Conservation (phyloP, 2,888 invertebrate genomes). For the Trichogramma dendrolimi region DNA sequence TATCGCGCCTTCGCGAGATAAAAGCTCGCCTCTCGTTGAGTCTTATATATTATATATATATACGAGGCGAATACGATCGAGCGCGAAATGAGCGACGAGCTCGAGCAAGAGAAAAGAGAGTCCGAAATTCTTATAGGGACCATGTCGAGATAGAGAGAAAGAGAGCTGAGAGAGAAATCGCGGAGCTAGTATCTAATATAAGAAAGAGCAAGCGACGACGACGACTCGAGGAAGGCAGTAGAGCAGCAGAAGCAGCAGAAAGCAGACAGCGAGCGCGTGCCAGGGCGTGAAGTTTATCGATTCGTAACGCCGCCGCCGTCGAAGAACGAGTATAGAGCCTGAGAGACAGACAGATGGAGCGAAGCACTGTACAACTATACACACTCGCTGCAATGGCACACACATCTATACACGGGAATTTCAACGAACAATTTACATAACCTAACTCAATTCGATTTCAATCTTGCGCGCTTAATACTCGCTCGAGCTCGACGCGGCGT, state of each 20-base stretch:
- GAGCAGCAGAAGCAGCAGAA: conserved; percentile 9
- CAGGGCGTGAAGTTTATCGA: conserved; percentile 29
- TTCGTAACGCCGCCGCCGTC: conserved; percentile 26
- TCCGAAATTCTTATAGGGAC: too few relatives aligned
- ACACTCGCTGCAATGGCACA: too few relatives aligned
- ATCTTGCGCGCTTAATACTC: conserved; percentile 32
- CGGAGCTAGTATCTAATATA: conserved; percentile 15
- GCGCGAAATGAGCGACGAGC: too few relatives aligned
- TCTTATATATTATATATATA: too few relatives aligned
- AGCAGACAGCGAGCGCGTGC: background rate
- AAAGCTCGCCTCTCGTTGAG: too few relatives aligned
- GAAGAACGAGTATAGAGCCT: conserved; percentile 7
- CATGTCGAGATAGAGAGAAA: background rate
- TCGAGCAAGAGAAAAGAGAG: too few relatives aligned
- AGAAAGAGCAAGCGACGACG: conserved; percentile 24
- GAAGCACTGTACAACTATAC: background rate
- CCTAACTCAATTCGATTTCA: conserved; percentile 39
- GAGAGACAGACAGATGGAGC: background rate
- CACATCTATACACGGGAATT: conserved; percentile 18
- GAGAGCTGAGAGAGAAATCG: conserved; percentile 20
- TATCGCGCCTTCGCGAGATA: too few relatives aligned
- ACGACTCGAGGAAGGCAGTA: background rate
- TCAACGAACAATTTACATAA: conserved; percentile 39
- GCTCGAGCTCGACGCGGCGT: background rate
- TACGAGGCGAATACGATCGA: too few relatives aligned